phyloP scores from a whole-genome alignment of 2,113 vertebrate species.

The Platycercus adscitus region DNA sequence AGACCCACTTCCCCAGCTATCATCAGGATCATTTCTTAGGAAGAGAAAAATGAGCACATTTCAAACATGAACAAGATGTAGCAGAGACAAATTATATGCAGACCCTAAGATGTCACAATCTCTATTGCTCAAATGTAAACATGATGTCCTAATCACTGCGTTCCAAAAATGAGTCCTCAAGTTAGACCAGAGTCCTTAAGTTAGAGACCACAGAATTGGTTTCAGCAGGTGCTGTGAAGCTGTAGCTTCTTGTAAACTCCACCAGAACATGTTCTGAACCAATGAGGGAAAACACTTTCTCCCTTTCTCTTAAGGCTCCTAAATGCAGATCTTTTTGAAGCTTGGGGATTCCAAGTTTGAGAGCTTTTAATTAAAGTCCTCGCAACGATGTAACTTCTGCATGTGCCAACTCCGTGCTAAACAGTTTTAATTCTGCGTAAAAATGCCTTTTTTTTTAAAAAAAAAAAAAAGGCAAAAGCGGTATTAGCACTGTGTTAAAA shows the following conservation, averaged over 20 bases:
- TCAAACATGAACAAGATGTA: background rate
- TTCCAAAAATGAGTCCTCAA: background rate
- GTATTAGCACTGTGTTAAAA: slow-evolving; percentile 61
- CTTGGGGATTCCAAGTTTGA: background rate
- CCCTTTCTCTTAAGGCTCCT: background rate
- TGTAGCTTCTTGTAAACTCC: background rate
- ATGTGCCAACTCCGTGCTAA: background rate
- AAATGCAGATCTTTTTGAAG: background rate
- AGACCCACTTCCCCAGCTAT: background rate
- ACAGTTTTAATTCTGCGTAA: background rate
- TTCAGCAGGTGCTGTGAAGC: background rate
- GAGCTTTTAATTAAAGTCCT: background rate
- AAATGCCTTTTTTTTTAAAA: background rate
- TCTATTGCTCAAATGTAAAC: background rate
- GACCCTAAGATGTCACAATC: background rate
- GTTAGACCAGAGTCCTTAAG: background rate
- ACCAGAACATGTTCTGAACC: background rate
- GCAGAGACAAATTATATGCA: background rate
- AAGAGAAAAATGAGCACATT: background rate
- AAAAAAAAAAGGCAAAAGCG: no score
- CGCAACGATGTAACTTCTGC: background rate
- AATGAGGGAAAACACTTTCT: background rate
- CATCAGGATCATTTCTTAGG: background rate
- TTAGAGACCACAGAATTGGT: background rate
- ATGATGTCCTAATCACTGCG: background rate